Conservation (phyloP, 2,888 invertebrate genomes). For the Hoplodrina ambigua region DNA sequence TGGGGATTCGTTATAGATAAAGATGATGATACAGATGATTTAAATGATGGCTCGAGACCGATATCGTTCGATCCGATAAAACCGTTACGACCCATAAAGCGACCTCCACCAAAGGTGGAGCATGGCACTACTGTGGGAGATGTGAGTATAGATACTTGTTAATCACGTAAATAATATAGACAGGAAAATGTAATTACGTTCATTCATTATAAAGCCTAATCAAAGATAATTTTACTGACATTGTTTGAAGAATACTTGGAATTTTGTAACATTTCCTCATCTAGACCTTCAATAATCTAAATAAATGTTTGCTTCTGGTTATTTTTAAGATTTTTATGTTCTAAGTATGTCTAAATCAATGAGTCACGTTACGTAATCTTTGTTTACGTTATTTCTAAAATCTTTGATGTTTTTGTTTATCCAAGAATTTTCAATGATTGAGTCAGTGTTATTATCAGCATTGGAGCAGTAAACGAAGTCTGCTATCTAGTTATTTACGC, state of each 20-base stretch:
- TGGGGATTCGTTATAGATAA: constrained; percentile 74
- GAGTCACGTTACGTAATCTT: not conserved
- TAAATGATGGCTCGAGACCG: constrained; percentile 76
- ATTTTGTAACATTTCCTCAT: constrained; percentile 22
- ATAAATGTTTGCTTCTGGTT: constrained; percentile 5
- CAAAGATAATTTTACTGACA: constrained; percentile 32
- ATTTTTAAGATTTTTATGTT: constrained; percentile 9
- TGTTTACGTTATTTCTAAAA: constrained; percentile 1
- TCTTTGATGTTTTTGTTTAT: constrained; percentile 14
- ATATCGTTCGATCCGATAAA: constrained; percentile 76
- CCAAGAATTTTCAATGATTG: constrained; percentile 24
- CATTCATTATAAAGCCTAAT: constrained; percentile 13
- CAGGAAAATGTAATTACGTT: constrained; percentile 6
- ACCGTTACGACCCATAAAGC: constrained; percentile 60
- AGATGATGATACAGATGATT: constrained; percentile 63
- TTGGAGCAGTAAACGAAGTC: constrained; percentile 36
- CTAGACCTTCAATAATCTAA: constrained; percentile 28
- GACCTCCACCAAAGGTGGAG: constrained; percentile 69
- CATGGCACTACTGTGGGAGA: constrained; percentile 65
- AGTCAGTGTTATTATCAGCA: constrained; percentile 34
- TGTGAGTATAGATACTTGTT: constrained; percentile 59
- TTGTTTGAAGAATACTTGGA: not conserved
- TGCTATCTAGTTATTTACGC: constrained; percentile 52
- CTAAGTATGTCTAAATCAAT: not conserved
- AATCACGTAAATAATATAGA: constrained; percentile 6